Percentiles rank a stretch among this genome's conserved stretches.
These are phyloP conservation scores for Odocoileus hemionus DNA, from an alignment of 2,113 vertebrate genomes.

Conservation along the genomic window DNA sequence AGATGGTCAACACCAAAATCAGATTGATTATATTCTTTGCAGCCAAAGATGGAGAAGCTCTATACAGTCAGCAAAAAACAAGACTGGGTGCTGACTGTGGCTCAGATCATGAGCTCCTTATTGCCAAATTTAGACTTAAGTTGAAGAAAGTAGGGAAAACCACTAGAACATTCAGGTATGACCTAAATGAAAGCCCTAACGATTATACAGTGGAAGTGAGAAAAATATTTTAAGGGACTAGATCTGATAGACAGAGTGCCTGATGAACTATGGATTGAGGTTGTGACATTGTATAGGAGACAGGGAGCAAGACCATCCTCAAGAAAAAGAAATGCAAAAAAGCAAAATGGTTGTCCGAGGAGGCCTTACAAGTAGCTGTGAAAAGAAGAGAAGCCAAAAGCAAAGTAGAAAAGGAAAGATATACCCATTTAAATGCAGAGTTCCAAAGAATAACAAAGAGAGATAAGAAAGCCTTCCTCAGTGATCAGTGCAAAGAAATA, in stretches of 20 bases:
- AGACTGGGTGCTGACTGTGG: not conserved
- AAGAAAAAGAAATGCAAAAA: not conserved
- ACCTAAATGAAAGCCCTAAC: not conserved
- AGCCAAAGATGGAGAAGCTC: not conserved
- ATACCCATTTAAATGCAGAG: not conserved
- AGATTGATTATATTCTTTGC: not conserved
- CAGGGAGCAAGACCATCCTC: not conserved
- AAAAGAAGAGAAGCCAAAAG: not conserved
- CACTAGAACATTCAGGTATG: not conserved
- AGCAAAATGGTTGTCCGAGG: not conserved
- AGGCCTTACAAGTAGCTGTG: not conserved
- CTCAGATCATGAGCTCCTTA: not conserved
- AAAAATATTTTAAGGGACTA: not conserved
- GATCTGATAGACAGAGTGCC: not conserved
- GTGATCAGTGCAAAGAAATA: not conserved
- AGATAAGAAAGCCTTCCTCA: not conserved
- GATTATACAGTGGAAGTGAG: not conserved
- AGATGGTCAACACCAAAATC: not conserved
- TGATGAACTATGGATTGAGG: not conserved
- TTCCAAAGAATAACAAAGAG: not conserved
- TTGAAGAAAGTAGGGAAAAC: not conserved
- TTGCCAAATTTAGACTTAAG: not conserved
- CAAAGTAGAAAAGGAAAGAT: not conserved
- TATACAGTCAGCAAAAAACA: not conserved
- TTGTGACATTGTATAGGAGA: not conserved